These are phyloP conservation scores for Sinohyriopsis cumingii DNA, from an alignment of 2,888 invertebrate species.

Conservation along the genomic window DNA sequence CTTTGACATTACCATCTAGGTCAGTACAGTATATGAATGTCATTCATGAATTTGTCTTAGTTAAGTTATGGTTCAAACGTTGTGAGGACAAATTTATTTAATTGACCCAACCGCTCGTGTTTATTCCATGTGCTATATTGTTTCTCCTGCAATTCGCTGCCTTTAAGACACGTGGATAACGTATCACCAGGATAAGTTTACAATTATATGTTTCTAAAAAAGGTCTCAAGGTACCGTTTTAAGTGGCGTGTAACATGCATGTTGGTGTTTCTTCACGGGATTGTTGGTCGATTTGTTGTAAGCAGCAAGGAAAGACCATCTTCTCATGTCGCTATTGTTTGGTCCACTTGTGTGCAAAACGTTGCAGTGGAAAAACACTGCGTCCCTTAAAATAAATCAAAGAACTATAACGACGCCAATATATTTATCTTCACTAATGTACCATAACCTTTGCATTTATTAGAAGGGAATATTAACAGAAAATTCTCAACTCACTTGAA, in stretches of 20 bases:
- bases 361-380: constrained; percentile 66
- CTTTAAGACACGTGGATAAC: not conserved
- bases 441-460: no score
- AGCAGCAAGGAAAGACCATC: constrained; percentile 65
- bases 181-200: not conserved
- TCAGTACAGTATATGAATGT: no score
- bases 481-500: no score
- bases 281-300: constrained; percentile 65
- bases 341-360: constrained; percentile 61
- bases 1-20: no score
- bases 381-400: constrained; percentile 55
- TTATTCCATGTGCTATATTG: no score
- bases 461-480: no score
- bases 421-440: not conserved
- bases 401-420: not conserved
- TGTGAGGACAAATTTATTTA: no score
- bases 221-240: constrained; percentile 46
- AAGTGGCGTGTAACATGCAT: constrained; percentile 62
- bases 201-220: not conserved
- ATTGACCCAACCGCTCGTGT: no score
- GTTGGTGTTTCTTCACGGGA: constrained; percentile 62
- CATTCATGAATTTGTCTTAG: no score
- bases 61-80: no score
- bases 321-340: constrained; percentile 60
- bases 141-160: no score